Conservation (phyloP, 2,888 invertebrate species). For the Lypha dubia region DNA sequence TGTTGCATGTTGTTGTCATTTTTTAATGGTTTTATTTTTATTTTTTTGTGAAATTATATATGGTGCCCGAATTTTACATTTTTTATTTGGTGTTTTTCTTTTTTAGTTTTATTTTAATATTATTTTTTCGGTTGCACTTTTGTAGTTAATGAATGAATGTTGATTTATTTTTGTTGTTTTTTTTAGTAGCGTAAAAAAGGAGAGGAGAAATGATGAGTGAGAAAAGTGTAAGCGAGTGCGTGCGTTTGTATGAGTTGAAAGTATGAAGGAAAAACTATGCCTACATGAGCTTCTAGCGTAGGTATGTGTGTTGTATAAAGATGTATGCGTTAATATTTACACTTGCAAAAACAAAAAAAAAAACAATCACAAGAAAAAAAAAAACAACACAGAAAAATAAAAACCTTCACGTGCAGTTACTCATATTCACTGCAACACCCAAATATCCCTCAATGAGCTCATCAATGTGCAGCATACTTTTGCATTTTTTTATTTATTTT, state of each 20-base stretch:
- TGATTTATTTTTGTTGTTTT: conserved; percentile 14
- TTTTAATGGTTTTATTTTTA: conserved; percentile 1
- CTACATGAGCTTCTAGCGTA: neutral
- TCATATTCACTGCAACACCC: conserved; percentile 39
- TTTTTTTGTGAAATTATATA: conserved; percentile 64
- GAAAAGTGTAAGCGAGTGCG: conserved; percentile 36
- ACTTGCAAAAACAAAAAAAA: neutral
- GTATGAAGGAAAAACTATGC: conserved; percentile 66
- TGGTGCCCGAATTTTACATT: conserved; percentile 42
- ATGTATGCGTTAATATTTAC: conserved; percentile 44
- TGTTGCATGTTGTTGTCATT: conserved; percentile 34
- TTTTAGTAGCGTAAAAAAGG: neutral
- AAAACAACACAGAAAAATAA: too few relatives aligned
- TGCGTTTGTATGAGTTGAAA: conserved; percentile 33
- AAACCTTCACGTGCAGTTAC: conserved; percentile 36
- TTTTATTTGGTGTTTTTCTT: conserved; percentile 66
- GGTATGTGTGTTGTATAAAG: conserved; percentile 31
- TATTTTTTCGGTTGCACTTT: conserved; percentile 58
- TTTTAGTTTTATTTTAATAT: conserved; percentile 60
- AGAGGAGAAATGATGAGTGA: conserved; percentile 63
- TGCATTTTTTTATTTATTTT: conserved; percentile 41
- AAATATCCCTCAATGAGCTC: conserved; percentile 52
- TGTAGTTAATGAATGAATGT: conserved; percentile 70
- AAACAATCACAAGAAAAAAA: neutral
- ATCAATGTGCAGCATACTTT: conserved; percentile 68